Base-by-base conservation (phyloP, 1,140 invertebrate genomes). In the Tenebrio molitor region DNA sequence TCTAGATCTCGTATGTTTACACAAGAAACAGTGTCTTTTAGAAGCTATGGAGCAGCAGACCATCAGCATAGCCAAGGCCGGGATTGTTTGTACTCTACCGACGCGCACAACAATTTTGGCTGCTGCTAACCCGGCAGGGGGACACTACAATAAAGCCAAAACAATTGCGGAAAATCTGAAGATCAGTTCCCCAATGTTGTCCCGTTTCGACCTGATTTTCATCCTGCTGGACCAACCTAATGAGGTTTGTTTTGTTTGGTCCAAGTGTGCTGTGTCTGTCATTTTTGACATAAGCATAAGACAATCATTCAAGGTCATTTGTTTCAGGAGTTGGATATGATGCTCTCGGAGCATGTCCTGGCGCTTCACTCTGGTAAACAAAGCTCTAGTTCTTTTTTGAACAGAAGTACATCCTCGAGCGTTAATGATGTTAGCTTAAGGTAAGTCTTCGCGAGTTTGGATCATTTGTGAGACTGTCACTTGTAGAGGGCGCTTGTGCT, bases 31-130 rank as follows among this genome's bases (percentile, higher is more conserved):
- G 63, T 74, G 77, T 73, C 84, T 99, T 33, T 84, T 98, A 39
- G 96, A 98, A 88, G 94, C 94, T 8, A 97, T 99, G 95, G 96
- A 98, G 83, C 95, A 97, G 78, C 93, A 97, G 77, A 90, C 91
- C 69, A 91, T 98, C 1, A 96, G 94, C 81, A 89, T 98, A 67
- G 95, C 95, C 0, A 96, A 97, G 83, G 92, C 93, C 14, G 92
- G 93, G n/a, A 86, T 92, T 10, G 88, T 93, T 73, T 93, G 90
- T 82, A 92, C 90, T 50, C 84, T 97, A 34, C 90, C 92, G 23
- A 91, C 94, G 0, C 86, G 93, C 46, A 92, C 94, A 0, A 93
- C 94, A 0, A 91, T 98, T 36, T 85, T 98, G 15, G 96, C 95
- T 41, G 96, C 95, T 23, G 96, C 96, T 10, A 98, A 98, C 88